Conservation (phyloP, 2,888 invertebrate genomes). For the Lingula anatina region DNA sequence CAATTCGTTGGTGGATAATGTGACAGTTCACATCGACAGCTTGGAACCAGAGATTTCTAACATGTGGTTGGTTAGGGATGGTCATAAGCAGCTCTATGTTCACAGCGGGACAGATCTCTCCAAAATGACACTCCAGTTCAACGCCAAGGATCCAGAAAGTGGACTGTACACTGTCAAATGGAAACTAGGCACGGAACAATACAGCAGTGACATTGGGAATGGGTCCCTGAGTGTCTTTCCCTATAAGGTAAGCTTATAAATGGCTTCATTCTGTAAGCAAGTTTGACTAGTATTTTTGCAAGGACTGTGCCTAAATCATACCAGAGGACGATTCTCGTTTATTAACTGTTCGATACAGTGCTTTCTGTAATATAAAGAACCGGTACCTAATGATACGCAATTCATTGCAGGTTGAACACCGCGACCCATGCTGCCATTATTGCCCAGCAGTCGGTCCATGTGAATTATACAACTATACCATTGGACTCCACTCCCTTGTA, state of each 20-base stretch:
- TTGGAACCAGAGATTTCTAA: constrained; percentile 16
- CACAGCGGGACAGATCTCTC: constrained; percentile 19
- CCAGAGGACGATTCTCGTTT: no score
- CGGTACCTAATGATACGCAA: no score
- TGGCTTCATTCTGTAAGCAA: no score
- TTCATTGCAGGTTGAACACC: no score
- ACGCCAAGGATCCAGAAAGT: constrained; percentile 21
- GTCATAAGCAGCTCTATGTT: constrained; percentile 14
- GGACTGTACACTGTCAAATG: constrained; percentile 17
- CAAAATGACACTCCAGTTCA: constrained; percentile 15
- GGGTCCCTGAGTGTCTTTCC: constrained; percentile 5
- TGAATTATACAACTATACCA: no score
- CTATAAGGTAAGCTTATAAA: no score
- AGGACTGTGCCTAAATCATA: no score
- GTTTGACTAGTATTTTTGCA: no score
- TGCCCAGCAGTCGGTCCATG: neutral
- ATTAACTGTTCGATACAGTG: no score
- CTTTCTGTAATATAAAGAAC: no score
- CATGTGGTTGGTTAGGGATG: constrained; percentile 16
- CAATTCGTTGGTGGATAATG: constrained; percentile 11
- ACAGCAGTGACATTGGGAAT: constrained; percentile 6
- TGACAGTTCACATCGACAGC: constrained; percentile 15
- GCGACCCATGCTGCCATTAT: no score
- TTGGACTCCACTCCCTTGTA: no score
- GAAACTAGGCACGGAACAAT: constrained; percentile 13